A percentile compares a stretch with the other conserved stretches of the same genome.
Evolutionary conservation across 1,140 invertebrate species (phyloP).

Genomic region (Penaeus vannamei): DNA sequence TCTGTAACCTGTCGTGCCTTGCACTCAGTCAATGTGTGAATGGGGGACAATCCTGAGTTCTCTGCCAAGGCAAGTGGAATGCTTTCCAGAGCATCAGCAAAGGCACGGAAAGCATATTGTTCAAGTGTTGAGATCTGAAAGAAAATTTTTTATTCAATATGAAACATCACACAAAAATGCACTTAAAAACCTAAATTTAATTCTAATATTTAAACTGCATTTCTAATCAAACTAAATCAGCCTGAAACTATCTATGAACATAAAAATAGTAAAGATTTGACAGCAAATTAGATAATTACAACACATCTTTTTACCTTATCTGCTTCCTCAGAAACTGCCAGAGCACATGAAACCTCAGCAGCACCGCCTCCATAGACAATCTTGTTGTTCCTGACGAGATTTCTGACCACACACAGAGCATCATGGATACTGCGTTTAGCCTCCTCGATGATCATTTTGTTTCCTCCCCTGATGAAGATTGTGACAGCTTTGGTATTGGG

Average conservation of each 20-base stretch:
- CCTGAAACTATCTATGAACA: no score
- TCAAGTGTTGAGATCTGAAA: conserved; percentile 90
- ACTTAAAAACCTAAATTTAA: no score
- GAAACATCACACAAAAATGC: no score
- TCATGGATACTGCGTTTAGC: conserved; percentile 98
- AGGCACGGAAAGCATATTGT: conserved; percentile 97
- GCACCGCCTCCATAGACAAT: conserved; percentile 98
- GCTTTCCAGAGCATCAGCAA: conserved; percentile 94
- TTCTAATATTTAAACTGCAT: no score
- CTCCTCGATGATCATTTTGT: conserved; percentile 98
- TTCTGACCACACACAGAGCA: conserved; percentile 96
- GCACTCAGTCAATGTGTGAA: conserved; percentile 92
- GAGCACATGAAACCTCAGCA: conserved; percentile 93
- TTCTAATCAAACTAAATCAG: no score
- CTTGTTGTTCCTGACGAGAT: conserved; percentile 92
- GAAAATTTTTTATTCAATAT: conserved; percentile 52
- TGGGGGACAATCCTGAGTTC: conserved; percentile 94
- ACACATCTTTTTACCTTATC: conserved; percentile 79
- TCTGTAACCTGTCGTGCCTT: conserved; percentile 91
- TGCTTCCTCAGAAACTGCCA: conserved; percentile 90
- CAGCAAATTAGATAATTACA: background rate
- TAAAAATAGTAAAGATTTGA: no score
- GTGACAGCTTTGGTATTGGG: conserved; percentile 97
- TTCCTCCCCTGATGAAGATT: conserved; percentile 96
- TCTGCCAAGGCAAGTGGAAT: conserved; percentile 97